These are phyloP conservation scores for Acutogordius australiensis DNA, from an alignment of 2,888 invertebrate species.

Conservation along the genomic window DNA sequence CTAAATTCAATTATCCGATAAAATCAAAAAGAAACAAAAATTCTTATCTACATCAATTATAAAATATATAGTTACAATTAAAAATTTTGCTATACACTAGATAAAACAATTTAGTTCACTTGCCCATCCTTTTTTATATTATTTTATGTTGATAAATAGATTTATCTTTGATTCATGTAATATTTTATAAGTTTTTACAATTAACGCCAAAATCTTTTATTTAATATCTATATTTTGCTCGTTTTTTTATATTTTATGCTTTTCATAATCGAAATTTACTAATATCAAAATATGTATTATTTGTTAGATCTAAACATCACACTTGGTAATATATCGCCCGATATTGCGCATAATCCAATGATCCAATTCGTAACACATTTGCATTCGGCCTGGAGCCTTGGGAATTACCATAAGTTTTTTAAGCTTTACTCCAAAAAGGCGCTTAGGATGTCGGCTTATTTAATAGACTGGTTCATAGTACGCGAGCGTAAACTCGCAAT, in stretches of 20 bases:
- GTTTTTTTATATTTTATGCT: not conserved
- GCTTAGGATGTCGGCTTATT: constrained; percentile 74
- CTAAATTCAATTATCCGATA: too few relatives aligned
- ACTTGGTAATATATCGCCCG: constrained; percentile 43
- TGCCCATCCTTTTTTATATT: too few relatives aligned
- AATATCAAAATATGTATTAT: constrained; percentile 20
- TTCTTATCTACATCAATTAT: too few relatives aligned
- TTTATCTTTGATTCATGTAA: too few relatives aligned
- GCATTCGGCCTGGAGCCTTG: constrained; percentile 64
- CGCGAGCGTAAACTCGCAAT: constrained; percentile 68
- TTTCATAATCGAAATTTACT: not conserved
- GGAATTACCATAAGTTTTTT: constrained; percentile 72
- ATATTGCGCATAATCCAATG: constrained; percentile 29
- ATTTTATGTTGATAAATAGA: too few relatives aligned
- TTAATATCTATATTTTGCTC: too few relatives aligned
- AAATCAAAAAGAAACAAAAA: too few relatives aligned
- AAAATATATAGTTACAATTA: too few relatives aligned
- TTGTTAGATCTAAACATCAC: constrained; percentile 73
- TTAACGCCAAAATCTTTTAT: too few relatives aligned
- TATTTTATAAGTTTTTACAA: too few relatives aligned
- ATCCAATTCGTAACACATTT: constrained; percentile 40
- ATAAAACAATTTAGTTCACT: too few relatives aligned
- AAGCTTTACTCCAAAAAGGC: constrained; percentile 44
- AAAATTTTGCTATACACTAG: too few relatives aligned
- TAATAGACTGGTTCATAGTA: constrained; percentile 91